These are phyloP conservation scores for Ptilodon capucinus DNA, from an alignment of 2,888 invertebrate species.

Conservation along the genomic window DNA sequence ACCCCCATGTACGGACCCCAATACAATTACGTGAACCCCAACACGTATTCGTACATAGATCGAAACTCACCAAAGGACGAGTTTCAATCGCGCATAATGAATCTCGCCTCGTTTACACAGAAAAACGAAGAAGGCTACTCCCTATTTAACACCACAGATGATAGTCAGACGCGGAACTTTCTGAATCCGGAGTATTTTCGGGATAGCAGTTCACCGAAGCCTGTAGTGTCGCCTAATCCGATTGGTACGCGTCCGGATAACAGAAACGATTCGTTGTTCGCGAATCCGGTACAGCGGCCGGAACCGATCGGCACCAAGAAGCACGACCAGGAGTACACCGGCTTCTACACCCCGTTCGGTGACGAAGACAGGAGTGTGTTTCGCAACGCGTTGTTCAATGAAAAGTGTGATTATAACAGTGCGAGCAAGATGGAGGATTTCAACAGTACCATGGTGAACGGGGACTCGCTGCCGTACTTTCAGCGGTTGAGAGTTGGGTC, in stretches of 20 bases:
- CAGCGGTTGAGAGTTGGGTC: conserved; percentile 69
- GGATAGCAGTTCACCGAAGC: conserved; percentile 54
- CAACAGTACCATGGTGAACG: conserved; percentile 46
- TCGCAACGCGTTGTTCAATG: conserved; percentile 65
- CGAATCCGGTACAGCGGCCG: conserved; percentile 54
- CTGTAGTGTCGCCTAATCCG: conserved; percentile 67
- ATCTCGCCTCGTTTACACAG: conserved; percentile 72
- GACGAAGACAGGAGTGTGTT: conserved; percentile 69
- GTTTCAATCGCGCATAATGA: conserved; percentile 64
- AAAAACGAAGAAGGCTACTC: conserved; percentile 77
- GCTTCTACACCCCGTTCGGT: conserved; percentile 65
- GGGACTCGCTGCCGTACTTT: conserved; percentile 71
- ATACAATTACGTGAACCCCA: conserved; percentile 61
- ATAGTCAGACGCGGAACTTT: conserved; percentile 57
- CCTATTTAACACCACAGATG: conserved; percentile 63
- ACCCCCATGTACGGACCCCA: conserved; percentile 51
- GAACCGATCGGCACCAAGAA: conserved; percentile 60
- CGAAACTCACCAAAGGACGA: conserved; percentile 53
- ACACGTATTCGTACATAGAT: conserved; percentile 43
- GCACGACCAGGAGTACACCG: conserved; percentile 30
- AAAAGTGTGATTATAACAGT: conserved; percentile 43
- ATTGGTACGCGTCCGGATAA: conserved; percentile 67
- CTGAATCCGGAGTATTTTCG: conserved; percentile 57
- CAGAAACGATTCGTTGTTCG: conserved; percentile 52
- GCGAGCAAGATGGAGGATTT: conserved; percentile 38